Evolutionary conservation across 2,113 vertebrate genomes (phyloP), one percentile per base, ranked within the genome.

Genomic region (Lonchura striata): DNA sequence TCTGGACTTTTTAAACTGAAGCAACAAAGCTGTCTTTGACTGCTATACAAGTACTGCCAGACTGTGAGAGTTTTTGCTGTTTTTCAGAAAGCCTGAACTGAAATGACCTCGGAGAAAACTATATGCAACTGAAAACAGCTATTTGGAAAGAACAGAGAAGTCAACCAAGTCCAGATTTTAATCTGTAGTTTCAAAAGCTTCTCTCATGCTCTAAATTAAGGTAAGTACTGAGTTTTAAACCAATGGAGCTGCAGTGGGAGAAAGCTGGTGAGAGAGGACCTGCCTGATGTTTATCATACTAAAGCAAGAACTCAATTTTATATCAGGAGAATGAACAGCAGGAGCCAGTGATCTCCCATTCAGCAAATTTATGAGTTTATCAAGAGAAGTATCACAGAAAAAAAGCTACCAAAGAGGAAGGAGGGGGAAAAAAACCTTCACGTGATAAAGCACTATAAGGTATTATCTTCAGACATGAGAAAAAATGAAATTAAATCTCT

Each of bases 31-130:
- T 64, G 66, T 47, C 91, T 95, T 96, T 95, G 81, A 89, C 35
- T 82, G 66, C 82, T 66, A 50, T 10, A 31, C 33, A 82, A 89
- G 50, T 60, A 59, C 42, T 90, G 74, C 78, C 74, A 87, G 65
- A 69, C 27, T 84, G 92, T 6, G 17, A 82, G 85, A 59, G 41
- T 10, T 86, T 86, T 92, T 56, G 41, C 39, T 86, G 54, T 33
- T 87, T 84, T 94, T 82, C 47, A 91, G 78, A 91, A 80, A 95
- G 50, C 39, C 71, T 91, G 89, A 92, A 85, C 86, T 7, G 2
- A 92, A 92, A 87, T 91, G 63, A 92, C 84, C 87, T 79, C 76
- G 42, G 54, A 90, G 74, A 95, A 92, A 95, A 89, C 74, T 57
- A 64, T 41, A 92, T 23, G 61, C 53, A 68, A 72, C 41, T 70